Conservation (phyloP, 2,888 invertebrate species). For the Adineta ricciae region DNA sequence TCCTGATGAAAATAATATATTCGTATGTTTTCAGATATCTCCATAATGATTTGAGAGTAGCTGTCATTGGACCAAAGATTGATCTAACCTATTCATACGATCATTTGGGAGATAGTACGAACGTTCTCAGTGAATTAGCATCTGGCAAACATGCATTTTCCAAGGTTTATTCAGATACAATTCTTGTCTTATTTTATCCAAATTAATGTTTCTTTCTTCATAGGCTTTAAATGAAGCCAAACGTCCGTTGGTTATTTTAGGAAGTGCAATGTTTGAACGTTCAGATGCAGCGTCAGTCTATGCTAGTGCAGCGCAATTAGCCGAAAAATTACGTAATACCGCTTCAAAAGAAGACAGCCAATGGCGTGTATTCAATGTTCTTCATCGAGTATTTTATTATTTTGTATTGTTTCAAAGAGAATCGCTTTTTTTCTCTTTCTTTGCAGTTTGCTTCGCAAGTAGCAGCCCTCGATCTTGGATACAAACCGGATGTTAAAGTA, state of each 20-base stretch:
- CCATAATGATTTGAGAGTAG: conserved; percentile 78
- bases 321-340: conserved; percentile 48
- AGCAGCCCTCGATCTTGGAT: conserved; percentile 88
- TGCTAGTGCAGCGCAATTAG: conserved; percentile 62
- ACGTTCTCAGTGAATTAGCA: conserved; percentile 64
- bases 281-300: conserved; percentile 43
- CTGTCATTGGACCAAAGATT: conserved; percentile 75
- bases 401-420: too few relatives aligned
- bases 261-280: conserved; percentile 70
- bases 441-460: conserved; percentile 57
- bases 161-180: conserved; percentile 51
- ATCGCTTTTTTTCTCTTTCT: background rate
- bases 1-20: too few relatives aligned
- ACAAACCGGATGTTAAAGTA: conserved; percentile 63
- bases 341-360: conserved; percentile 41
- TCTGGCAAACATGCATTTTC: conserved; percentile 63
- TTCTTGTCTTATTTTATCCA: too few relatives aligned
- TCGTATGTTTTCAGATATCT: conserved; percentile 48
- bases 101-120: conserved; percentile 45
- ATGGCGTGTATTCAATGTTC: conserved; percentile 78
- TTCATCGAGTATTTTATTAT: conserved; percentile 71
- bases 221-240: conserved; percentile 63
- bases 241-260: conserved; percentile 79
- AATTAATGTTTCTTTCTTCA: conserved; percentile 24
- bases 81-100: conserved; percentile 84